A percentile compares a stretch with the other conserved stretches of the same genome.
Conservation (phyloP, 1,140 invertebrate genomes). For the Nymphalis io region DNA sequence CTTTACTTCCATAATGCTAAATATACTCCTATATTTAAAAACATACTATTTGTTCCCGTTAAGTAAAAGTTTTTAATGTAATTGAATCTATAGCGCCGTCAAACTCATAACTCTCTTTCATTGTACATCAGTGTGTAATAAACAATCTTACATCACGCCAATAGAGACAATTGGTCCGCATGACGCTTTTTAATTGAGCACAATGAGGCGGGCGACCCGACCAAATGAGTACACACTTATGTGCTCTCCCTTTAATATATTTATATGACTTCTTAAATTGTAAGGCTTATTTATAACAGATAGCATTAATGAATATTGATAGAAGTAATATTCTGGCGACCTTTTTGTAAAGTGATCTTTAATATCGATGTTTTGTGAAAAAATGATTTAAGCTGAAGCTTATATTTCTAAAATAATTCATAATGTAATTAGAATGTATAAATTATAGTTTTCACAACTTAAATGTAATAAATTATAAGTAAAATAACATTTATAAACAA, state of each 20-base stretch:
- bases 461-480: too few species aligned
- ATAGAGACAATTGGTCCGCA: conserved; percentile 61
- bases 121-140: conserved; percentile 24
- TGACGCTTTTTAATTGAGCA: conserved; percentile 63
- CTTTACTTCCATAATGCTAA: too few species aligned
- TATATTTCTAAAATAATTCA: too few species aligned
- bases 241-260: neutral
- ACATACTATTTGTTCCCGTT: too few species aligned
- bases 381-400: neutral
- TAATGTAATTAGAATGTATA: too few species aligned
- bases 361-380: neutral
- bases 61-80: neutral
- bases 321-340: neutral
- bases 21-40: neutral
- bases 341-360: neutral
- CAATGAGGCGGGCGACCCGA: conserved; percentile 48
- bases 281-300: conserved; percentile 16
- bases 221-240: conserved; percentile 33
- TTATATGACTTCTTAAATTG: neutral
- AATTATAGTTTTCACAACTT: too few species aligned
- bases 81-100: neutral
- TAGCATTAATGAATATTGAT: conserved; percentile 11
- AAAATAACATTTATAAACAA: too few species aligned
- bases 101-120: conserved; percentile 17
- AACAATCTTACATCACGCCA: conserved; percentile 53